Percentiles rank a stretch among this genome's conserved stretches.
Evolutionary conservation across 35 echinoderm and acorn worm species (phyloP).

Genomic region (Hemicentrotus pulcherrimus): DNA sequence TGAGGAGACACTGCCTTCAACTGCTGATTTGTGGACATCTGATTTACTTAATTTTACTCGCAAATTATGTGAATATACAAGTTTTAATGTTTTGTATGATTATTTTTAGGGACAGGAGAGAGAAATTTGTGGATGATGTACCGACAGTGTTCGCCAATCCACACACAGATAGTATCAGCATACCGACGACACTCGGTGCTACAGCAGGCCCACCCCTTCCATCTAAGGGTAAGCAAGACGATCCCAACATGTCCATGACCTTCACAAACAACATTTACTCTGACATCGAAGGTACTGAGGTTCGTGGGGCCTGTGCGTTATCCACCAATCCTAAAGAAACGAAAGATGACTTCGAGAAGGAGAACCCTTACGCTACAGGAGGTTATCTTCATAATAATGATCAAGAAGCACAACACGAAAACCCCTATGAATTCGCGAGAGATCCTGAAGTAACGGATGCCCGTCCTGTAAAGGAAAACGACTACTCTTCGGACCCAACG

Average conservation of each 20-base stretch:
- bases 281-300: not conserved
- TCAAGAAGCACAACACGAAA: not conserved
- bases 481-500: slow-evolving; percentile 15
- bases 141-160: slow-evolving; percentile 21
- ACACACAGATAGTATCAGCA: not conserved
- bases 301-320: not conserved
- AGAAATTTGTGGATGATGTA: not conserved
- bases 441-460: not conserved
- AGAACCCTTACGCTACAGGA: slow-evolving; percentile 8
- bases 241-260: not conserved
- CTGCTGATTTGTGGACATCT: too few relatives aligned
- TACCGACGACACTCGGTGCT: not conserved
- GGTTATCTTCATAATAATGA: not conserved
- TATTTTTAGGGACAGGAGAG: slow-evolving; percentile 7
- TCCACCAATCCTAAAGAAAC: not conserved
- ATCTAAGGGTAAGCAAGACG: not conserved
- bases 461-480: not conserved
- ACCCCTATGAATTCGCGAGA: not conserved
- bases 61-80: too few relatives aligned
- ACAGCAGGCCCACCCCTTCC: not conserved
- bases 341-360: not conserved
- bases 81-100: not conserved
- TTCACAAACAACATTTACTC: slow-evolving; percentile 15
- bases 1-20: too few relatives aligned
- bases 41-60: too few relatives aligned